Evolutionary conservation across 2,113 vertebrate species (phyloP), one percentile per base, ranked within the genome.

Genomic region (Catharus bicknelli): DNA sequence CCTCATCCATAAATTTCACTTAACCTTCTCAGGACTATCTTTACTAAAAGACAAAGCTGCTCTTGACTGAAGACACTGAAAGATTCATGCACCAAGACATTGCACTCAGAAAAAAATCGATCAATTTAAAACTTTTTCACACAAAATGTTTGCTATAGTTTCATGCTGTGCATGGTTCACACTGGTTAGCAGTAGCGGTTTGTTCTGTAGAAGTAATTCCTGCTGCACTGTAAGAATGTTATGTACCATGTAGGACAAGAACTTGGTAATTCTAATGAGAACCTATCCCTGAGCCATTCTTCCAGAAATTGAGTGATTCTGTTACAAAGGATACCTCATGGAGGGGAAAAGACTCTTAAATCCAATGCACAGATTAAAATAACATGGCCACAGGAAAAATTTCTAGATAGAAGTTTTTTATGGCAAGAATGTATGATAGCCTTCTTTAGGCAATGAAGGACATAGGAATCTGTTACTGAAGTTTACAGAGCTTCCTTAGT

Each of bases 1-100:
- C 88, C 54, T 94, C 95, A 93, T 90, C 74, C 92, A 89, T 94
- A 87, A 93, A 95, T 97, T 97, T 96, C 17, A 93, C 96, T 95
- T 96, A 97, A 97, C 93, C 75, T 83, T 93, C 80, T 95, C 96
- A 95, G 42, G 84, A 85, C 90, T 94, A 83, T 90, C 80, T 95
- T 96, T 96, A 90, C 58, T 91, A 89, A 96, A 95, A 93, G 85
- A 83, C 63, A 96, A 97, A 95, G 64, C 20, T 78, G 16, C 58
- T 86, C 36, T 23, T 97, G 54, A 76, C 72, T 79, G 67, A 95
- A 96, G 80, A 94, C 34, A 20, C 40, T 76, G 86, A 96, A 34
- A 36, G 75, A 40, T 93, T 94, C 86, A 90, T 9, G 5, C 70
- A 81, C 58, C 12, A 38, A 59, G 87, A 59, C 85, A 81, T 26